Conservation (phyloP, 1,140 invertebrate genomes). For the Helicoverpa armigera region DNA sequence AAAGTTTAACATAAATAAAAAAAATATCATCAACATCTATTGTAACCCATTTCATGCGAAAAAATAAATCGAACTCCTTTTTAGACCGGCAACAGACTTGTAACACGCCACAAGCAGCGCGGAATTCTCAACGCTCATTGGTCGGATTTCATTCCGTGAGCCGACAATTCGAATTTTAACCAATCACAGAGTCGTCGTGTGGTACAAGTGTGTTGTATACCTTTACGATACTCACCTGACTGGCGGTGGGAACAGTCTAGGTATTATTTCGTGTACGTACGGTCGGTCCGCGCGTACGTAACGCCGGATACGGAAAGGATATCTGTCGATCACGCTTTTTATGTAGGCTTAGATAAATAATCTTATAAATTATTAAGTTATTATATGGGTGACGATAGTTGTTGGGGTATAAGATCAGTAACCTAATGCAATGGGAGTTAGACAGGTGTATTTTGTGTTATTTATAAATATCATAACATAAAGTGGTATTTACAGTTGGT, state of each 20-base stretch:
- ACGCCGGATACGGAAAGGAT: neutral
- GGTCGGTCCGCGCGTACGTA: neutral
- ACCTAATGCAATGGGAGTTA: too few relatives aligned
- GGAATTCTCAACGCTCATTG: too few relatives aligned
- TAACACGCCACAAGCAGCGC: too few relatives aligned
- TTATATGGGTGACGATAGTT: conserved; percentile 6
- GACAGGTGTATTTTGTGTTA: too few relatives aligned
- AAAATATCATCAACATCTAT: too few relatives aligned
- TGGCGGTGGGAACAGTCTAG: neutral
- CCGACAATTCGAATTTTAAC: neutral
- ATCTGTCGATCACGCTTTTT: neutral
- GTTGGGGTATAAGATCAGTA: neutral
- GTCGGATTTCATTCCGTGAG: too few relatives aligned
- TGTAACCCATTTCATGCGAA: too few relatives aligned
- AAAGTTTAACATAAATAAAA: too few relatives aligned
- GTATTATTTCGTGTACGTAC: neutral
- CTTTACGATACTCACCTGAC: neutral
- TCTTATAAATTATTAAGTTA: neutral
- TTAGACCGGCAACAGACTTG: too few relatives aligned
- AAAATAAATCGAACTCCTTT: too few relatives aligned
- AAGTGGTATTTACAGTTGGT: too few relatives aligned
- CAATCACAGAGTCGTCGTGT: neutral
- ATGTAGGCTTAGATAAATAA: neutral
- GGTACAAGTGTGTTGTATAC: neutral
- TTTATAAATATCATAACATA: too few relatives aligned